These are phyloP conservation scores for Drosophila seclusa DNA, from an alignment of 2,888 invertebrate species.

Conservation along the genomic window DNA sequence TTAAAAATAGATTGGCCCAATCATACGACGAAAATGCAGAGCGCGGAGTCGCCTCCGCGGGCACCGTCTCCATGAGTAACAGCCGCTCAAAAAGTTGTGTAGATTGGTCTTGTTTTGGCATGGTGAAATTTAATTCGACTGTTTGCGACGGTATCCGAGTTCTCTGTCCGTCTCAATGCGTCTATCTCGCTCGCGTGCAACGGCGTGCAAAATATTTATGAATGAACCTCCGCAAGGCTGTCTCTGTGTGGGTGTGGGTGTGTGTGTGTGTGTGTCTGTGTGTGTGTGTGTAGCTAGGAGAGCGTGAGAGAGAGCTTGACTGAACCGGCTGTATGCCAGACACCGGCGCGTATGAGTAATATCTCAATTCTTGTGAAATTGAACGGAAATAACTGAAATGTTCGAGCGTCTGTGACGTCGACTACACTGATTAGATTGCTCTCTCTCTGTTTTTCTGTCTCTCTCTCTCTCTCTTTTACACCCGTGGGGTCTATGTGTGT, in stretches of 20 bases:
- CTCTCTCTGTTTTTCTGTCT: no score
- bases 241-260: not conserved
- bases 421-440: not conserved
- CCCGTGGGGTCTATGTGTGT: slow-evolving; percentile 5
- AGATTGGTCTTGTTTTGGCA: slow-evolving; percentile 69
- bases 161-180: slow-evolving; percentile 8
- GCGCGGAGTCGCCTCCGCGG: slow-evolving; percentile 34
- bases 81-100: slow-evolving; percentile 49
- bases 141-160: slow-evolving; percentile 12
- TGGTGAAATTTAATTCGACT: slow-evolving; percentile 66
- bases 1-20: slow-evolving; percentile 68
- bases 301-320: slow-evolving; percentile 47
- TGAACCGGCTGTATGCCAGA: slow-evolving; percentile 43
- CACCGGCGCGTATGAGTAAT: slow-evolving; percentile 81
- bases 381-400: slow-evolving; percentile 82
- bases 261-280: slow-evolving; percentile 4
- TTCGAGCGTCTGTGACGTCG: slow-evolving; percentile 42
- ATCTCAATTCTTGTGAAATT: slow-evolving; percentile 81
- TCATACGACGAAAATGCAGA: slow-evolving; percentile 48
- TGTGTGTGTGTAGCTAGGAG: slow-evolving; percentile 6
- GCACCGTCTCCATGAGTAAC: slow-evolving; percentile 66
- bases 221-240: slow-evolving; percentile 58
- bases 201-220: slow-evolving; percentile 56
- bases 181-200: slow-evolving; percentile 15
- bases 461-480: not conserved